phyloP scores from a whole-genome alignment of 2,113 vertebrate species.

The Cygnus buccinator region DNA sequence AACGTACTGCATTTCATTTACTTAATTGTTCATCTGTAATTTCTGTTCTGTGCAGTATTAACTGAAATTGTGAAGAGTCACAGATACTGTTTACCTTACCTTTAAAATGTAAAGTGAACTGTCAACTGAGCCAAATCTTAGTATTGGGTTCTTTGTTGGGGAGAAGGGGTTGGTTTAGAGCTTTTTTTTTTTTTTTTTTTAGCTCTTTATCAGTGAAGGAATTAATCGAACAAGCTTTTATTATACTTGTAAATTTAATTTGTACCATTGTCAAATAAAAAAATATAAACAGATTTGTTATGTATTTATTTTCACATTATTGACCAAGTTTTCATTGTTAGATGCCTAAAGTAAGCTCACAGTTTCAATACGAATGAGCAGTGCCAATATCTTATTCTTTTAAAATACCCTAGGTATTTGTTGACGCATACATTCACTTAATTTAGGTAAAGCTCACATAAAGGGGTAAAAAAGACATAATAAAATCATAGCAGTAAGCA shows the following conservation, averaged over 20 bases:
- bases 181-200: not conserved
- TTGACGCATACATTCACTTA: not conserved
- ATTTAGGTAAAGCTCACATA: not conserved
- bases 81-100: not conserved
- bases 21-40: not conserved
- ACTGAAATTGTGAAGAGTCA: not conserved
- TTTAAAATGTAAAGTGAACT: constrained; percentile 8
- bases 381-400: not conserved
- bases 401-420: rapidly evolving
- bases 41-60: constrained; percentile 10
- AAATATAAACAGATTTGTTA: not conserved
- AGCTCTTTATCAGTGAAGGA: constrained; percentile 31
- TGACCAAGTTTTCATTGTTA: not conserved
- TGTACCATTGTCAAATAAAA: constrained; percentile 54
- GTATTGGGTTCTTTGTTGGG: not conserved
- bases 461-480: not conserved
- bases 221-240: constrained; percentile 53
- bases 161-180: not conserved
- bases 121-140: not conserved
- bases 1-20: not conserved
- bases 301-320: not conserved
- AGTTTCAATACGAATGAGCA: not conserved
- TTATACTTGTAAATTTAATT: not conserved
- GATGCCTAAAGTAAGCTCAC: not conserved
- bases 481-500: not conserved